A percentile compares a stretch with the other conserved stretches of the same genome.
These are phyloP conservation scores for Maconellicoccus hirsutus DNA, from an alignment of 1,140 invertebrate genomes.

Conservation along the genomic window DNA sequence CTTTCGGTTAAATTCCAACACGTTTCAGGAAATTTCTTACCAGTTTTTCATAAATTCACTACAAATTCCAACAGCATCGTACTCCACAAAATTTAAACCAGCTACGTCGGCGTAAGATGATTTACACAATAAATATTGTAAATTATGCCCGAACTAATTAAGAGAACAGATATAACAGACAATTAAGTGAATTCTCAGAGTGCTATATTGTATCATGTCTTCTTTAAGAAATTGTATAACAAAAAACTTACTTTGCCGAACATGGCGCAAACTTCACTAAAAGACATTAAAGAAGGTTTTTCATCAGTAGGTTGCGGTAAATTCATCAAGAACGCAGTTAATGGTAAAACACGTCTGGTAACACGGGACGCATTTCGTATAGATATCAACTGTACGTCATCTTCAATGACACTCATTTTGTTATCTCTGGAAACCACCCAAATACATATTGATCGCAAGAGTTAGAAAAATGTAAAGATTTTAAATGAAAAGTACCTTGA, in stretches of 20 bases:
- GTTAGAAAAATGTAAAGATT: background rate
- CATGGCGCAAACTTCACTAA: constrained; percentile 59
- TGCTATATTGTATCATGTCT: no score
- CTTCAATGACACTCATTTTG: constrained; percentile 23
- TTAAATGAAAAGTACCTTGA: constrained; percentile 38
- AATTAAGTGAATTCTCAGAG: no score
- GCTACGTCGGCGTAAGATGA: constrained; percentile 70
- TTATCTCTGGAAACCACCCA: constrained; percentile 14
- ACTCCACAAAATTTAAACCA: constrained; percentile 76
- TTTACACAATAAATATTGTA: constrained; percentile 70
- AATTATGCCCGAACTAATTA: constrained; percentile 65
- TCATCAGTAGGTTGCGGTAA: constrained; percentile 42
- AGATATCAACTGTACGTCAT: constrained; percentile 23
- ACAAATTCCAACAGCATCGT: constrained; percentile 73
- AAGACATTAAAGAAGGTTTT: constrained; percentile 56
- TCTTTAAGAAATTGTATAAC: no score
- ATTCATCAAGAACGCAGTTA: constrained; percentile 25
- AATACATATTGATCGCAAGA: background rate
- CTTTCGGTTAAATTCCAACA: constrained; percentile 2
- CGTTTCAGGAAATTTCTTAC: constrained; percentile 36
- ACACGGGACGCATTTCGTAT: constrained; percentile 24
- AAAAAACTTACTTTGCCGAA: constrained; percentile 34
- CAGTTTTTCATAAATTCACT: constrained; percentile 70
- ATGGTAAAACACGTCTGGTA: constrained; percentile 25
- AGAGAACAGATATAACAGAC: no score